Conservation (phyloP, 35 echinoderm and acorn worm genomes). For the Apostichopus parvimensis region DNA sequence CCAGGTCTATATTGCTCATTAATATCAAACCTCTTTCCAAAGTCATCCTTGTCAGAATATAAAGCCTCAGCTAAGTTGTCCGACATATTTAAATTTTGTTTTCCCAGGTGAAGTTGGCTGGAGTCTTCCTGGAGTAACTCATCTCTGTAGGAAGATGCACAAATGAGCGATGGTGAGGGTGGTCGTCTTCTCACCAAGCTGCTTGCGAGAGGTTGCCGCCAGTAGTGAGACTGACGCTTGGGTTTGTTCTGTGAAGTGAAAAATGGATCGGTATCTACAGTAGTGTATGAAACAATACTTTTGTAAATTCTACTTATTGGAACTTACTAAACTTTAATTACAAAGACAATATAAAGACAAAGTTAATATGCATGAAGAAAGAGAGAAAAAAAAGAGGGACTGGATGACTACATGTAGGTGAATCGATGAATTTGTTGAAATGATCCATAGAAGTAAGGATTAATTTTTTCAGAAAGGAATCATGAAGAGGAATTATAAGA, state of each 20-base stretch:
- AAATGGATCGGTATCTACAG: neutral
- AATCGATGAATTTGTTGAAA: too few relatives aligned
- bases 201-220: slow-evolving; percentile 26
- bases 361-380: too few relatives aligned
- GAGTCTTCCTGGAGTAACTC: neutral
- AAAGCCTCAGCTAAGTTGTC: too few relatives aligned
- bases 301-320: too few relatives aligned
- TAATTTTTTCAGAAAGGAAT: too few relatives aligned
- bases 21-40: neutral
- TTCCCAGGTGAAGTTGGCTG: neutral
- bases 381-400: too few relatives aligned
- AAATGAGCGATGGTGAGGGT: neutral
- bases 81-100: neutral
- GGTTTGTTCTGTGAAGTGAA: neutral
- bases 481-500: too few relatives aligned
- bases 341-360: too few relatives aligned
- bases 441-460: too few relatives aligned
- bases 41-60: neutral
- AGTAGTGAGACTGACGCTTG: neutral
- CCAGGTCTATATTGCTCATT: neutral
- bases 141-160: neutral
- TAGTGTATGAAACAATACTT: too few relatives aligned
- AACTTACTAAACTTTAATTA: too few relatives aligned
- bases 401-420: too few relatives aligned
- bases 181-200: neutral